Conservation (phyloP, 2,797 vertebrate species). For the Cynopterus sphinx region DNA sequence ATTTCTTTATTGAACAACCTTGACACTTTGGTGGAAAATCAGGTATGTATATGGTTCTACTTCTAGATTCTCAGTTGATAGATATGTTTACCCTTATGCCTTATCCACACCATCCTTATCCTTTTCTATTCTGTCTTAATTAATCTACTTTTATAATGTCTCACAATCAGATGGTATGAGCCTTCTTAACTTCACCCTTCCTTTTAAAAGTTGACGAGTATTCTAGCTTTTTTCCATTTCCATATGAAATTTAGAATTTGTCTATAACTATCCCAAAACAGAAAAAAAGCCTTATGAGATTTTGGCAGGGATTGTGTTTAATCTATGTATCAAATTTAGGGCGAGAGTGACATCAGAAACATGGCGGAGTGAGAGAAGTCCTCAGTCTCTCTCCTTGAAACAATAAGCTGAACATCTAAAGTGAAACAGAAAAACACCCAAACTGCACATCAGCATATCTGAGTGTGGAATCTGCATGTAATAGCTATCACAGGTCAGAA, state of each 20-base stretch:
- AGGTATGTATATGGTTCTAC: not conserved
- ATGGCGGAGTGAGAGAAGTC: too few relatives aligned
- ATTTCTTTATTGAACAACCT: not conserved
- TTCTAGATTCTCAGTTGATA: not conserved
- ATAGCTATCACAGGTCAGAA: too few relatives aligned
- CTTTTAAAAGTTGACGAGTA: not conserved
- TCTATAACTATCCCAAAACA: not conserved
- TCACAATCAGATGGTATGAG: not conserved
- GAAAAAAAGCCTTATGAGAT: not conserved
- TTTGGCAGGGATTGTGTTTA: not conserved
- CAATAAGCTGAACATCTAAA: too few relatives aligned
- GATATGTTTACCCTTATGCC: not conserved
- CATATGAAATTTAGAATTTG: slow-evolving; percentile 23
- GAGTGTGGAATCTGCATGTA: too few relatives aligned
- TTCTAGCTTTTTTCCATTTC: not conserved
- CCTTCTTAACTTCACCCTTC: not conserved
- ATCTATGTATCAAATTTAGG: not conserved
- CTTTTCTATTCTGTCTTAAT: not conserved
- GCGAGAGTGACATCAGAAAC: too few relatives aligned
- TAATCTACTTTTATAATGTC: not conserved
- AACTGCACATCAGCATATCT: too few relatives aligned
- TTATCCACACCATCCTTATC: not conserved
- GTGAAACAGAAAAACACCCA: too few relatives aligned
- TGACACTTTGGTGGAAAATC: not conserved
- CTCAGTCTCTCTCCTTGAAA: too few relatives aligned